A percentile compares a stretch with the other conserved stretches of the same genome.
Evolutionary conservation across 2,888 invertebrate species (phyloP).

Genomic region (Tridacna crocea): DNA sequence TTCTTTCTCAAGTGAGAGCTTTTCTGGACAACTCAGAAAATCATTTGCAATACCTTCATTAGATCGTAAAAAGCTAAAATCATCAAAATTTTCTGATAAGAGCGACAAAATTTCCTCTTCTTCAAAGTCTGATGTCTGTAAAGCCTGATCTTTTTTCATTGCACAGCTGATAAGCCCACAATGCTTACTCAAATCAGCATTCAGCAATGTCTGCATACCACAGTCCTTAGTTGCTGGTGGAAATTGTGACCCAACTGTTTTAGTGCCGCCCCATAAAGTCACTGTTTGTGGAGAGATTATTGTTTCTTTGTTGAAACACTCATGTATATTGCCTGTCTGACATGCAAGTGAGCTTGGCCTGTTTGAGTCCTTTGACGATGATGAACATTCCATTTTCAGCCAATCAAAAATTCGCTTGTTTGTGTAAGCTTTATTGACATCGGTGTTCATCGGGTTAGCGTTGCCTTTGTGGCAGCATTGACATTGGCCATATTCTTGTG

Average conservation of each 20-base stretch:
- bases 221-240: slow-evolving; percentile 78
- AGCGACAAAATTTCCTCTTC: slow-evolving; percentile 66
- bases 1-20: slow-evolving; percentile 37
- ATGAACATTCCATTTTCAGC: slow-evolving; percentile 64
- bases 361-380: slow-evolving; percentile 46
- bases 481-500: slow-evolving; percentile 58
- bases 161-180: slow-evolving; percentile 18
- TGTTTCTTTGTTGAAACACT: slow-evolving; percentile 66
- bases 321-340: slow-evolving; percentile 59
- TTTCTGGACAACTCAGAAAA: slow-evolving; percentile 52
- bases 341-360: slow-evolving; percentile 61
- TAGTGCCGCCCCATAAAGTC: slow-evolving; percentile 79
- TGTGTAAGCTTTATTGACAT: slow-evolving; percentile 58
- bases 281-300: slow-evolving; percentile 75
- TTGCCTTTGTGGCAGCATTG: slow-evolving; percentile 38
- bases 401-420: slow-evolving; percentile 67
- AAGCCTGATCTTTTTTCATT: slow-evolving; percentile 50
- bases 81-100: slow-evolving; percentile 66
- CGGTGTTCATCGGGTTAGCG: slow-evolving; percentile 31
- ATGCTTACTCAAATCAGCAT: slow-evolving; percentile 26
- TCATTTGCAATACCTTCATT: slow-evolving; percentile 59
- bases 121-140: slow-evolving; percentile 60
- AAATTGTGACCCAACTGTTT: slow-evolving; percentile 78
- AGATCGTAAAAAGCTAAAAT: slow-evolving; percentile 54
- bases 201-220: slow-evolving; percentile 74